Conservation (phyloP, 2,113 vertebrate species). For the Talpa occidentalis region DNA sequence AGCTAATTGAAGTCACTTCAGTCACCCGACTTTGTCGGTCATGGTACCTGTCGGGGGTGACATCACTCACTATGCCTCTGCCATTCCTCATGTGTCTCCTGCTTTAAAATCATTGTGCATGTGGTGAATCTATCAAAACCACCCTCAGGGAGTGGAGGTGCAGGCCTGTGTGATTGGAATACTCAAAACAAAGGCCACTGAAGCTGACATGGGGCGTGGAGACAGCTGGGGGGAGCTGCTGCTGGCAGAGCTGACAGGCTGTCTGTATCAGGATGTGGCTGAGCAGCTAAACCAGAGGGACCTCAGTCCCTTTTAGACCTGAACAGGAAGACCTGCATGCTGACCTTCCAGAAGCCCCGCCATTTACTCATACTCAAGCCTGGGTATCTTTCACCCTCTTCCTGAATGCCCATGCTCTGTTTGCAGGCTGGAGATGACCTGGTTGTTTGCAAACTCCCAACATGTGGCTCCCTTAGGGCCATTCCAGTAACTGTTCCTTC, state of each 20-base stretch:
- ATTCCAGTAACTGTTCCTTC: neutral
- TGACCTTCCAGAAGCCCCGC: neutral
- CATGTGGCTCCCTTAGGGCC: neutral
- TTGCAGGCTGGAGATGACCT: neutral
- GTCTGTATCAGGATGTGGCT: neutral
- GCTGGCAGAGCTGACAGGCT: neutral
- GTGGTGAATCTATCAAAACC: neutral
- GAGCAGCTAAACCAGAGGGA: neutral
- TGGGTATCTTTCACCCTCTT: neutral
- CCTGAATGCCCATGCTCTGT: neutral
- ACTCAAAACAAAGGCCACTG: neutral
- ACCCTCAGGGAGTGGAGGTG: neutral
- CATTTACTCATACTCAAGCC: neutral
- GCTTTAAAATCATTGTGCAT: constrained; percentile 2
- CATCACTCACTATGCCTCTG: neutral
- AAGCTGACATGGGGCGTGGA: rapidly evolving
- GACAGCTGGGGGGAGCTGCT: neutral
- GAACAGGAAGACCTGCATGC: neutral
- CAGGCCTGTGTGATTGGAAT: neutral
- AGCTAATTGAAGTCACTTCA: constrained; percentile 13
- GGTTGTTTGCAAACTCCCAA: neutral
- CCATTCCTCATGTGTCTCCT: neutral
- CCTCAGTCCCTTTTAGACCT: neutral
- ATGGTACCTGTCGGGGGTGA: neutral
- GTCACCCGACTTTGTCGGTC: neutral